Evolutionary conservation across 2,113 vertebrate species (phyloP), one percentile per base, ranked within the genome.

Genomic region (Actenoides lindsayi): DNA sequence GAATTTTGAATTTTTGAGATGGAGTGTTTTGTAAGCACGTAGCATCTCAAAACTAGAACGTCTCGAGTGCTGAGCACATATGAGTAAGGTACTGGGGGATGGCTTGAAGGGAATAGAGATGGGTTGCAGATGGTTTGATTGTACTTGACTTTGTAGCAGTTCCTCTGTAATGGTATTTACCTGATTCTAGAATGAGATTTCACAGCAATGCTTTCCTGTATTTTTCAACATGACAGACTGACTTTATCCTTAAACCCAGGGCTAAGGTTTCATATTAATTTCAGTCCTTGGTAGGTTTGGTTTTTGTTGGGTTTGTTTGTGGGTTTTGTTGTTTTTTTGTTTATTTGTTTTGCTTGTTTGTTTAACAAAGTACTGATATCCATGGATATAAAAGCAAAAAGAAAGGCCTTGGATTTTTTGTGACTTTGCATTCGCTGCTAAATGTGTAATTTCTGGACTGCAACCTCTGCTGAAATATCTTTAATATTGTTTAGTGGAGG

Each of bases 401-500:
- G 31, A 75, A 77, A 13, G 12, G 5, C 39, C 21, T 14, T 65
- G 67, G 50, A 83, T n/a, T 64, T 73, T 65, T 48, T 50, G 20
- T 13, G 83, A n/a, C 65, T 75, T 11, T 67, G 5, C 71, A 92
- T 95, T 94, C 65, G 6, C 19, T 90, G 78, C 54, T 89, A 37
- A 71, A 39, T 56, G 13, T 96, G 14, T 79, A 50, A 88, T 69
- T 54, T 90, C 74, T 87, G 20, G 30, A 46, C 64, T 89, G 73
- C 63, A 83, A 21, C 15, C 48, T 60, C 39, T 87, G 88, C 63
- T 87, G 89, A 69, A 91, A 65, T 87, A 65, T 82, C 74, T 92
- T 97, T 93, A 54, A 23, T 84, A 39, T 25, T 85, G 42, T 78
- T 56, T 93, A 80, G 64, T 77, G 84, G 95, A 85, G 81, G 68